Percentiles rank a stretch among this genome's conserved stretches.
These are phyloP conservation scores for Platorchestia sp. DNA, from an alignment of 1,140 invertebrate species.

Conservation along the genomic window DNA sequence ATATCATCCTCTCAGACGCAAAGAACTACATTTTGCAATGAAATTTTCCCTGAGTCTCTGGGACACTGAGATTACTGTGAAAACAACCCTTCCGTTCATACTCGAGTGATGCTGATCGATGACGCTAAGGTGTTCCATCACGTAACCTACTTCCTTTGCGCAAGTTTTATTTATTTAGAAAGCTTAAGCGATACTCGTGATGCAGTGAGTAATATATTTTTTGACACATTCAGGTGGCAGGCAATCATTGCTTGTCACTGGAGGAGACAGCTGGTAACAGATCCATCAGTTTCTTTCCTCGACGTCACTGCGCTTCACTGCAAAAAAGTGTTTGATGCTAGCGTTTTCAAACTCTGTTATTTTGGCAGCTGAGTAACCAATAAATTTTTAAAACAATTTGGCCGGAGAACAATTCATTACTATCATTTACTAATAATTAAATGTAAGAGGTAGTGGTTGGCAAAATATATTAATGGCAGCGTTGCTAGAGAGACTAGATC, in stretches of 20 bases:
- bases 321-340: background rate
- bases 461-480: background rate
- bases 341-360: background rate
- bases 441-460: background rate
- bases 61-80: too few species aligned
- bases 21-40: too few species aligned
- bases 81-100: too few species aligned
- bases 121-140: too few species aligned
- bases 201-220: background rate
- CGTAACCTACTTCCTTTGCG: background rate
- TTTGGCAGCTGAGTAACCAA: background rate
- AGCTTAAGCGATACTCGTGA: background rate
- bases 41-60: too few species aligned
- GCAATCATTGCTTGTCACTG: background rate
- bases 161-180: background rate
- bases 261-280: background rate
- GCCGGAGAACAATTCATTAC: background rate
- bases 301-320: background rate
- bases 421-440: too few species aligned
- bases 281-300: background rate
- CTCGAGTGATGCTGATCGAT: too few species aligned
- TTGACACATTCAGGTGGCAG: background rate
- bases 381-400: background rate
- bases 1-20: too few species aligned
- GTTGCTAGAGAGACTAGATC: background rate